Conservation (phyloP, 1,140 invertebrate species). For the Cotesia chilonis region DNA sequence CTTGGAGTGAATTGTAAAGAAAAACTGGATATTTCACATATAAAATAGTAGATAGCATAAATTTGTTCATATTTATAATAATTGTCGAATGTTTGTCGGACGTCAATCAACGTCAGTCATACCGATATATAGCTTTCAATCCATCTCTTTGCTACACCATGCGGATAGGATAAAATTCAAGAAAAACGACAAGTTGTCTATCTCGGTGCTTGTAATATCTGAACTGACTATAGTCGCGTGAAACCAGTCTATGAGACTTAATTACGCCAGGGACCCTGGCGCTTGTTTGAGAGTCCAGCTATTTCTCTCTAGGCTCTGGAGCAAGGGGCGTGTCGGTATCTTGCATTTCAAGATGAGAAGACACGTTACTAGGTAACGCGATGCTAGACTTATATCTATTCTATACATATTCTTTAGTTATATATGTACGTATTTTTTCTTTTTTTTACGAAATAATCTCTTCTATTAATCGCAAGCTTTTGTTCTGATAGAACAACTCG, state of each 20-base stretch:
- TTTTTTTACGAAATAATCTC: constrained; percentile 36
- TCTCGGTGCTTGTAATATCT: constrained; percentile 35
- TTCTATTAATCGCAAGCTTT: constrained; percentile 41
- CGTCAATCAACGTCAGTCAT: constrained; percentile 56
- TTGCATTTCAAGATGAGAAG: constrained; percentile 36
- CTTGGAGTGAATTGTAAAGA: not conserved
- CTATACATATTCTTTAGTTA: not conserved
- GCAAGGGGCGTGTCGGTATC: constrained; percentile 38
- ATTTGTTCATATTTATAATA: constrained; percentile 59
- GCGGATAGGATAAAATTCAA: not conserved
- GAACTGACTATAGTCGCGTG: constrained; percentile 41
- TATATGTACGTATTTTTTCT: constrained; percentile 21
- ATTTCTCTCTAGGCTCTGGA: not conserved
- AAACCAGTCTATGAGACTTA: constrained; percentile 29
- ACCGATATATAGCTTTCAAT: constrained; percentile 15
- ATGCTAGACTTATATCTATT: not conserved
- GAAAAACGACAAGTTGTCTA: constrained; percentile 45
- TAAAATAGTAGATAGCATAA: constrained; percentile 38
- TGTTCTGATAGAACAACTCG: constrained; percentile 27
- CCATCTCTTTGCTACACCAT: constrained; percentile 31
- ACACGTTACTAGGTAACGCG: constrained; percentile 17
- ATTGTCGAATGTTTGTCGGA: constrained; percentile 55
- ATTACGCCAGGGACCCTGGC: constrained; percentile 25
- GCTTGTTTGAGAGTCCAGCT: constrained; percentile 22
- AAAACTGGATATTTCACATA: constrained; percentile 11